A percentile compares a stretch with the other conserved stretches of the same genome.
Evolutionary conservation across 2,797 vertebrate species (phyloP).

Genomic region (Cichlasoma orientale): DNA sequence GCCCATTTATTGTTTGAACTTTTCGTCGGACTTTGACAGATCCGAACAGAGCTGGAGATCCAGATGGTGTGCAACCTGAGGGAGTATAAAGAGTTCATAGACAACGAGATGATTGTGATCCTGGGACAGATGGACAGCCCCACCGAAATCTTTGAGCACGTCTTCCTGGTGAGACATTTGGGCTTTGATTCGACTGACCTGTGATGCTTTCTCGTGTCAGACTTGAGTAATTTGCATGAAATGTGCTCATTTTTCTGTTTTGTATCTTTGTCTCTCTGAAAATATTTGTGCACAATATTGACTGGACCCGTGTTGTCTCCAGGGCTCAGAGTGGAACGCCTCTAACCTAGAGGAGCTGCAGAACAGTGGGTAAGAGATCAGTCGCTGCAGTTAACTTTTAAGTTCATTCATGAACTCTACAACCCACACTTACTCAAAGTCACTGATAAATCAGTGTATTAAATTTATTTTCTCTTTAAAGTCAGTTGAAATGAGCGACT

Average conservation of each 20-base stretch:
- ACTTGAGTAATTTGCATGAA: not conserved
- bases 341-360: constrained; percentile 97
- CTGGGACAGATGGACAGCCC: constrained; percentile 99
- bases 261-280: not conserved
- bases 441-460: not conserved
- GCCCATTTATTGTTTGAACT: not conserved
- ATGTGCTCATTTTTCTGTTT: not conserved
- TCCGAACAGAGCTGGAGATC: constrained; percentile 96
- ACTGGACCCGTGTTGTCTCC: constrained; percentile 46
- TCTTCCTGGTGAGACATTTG: constrained; percentile 87
- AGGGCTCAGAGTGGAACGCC: constrained; percentile 99
- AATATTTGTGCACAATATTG: not conserved
- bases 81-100: constrained; percentile 98
- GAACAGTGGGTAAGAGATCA: constrained; percentile 90
- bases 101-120: constrained; percentile 98
- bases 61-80: constrained; percentile 97
- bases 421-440: too few species aligned
- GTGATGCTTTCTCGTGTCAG: not conserved
- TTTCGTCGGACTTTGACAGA: constrained; percentile 73
- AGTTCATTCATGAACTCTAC: not conserved
- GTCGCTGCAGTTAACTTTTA: not conserved
- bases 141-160: constrained; percentile 96
- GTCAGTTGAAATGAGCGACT: not conserved
- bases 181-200: not conserved
- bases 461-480: not conserved